These are phyloP conservation scores for Chascanopsetta lugubris DNA, from an alignment of 2,113 vertebrate species.

Conservation along the genomic window DNA sequence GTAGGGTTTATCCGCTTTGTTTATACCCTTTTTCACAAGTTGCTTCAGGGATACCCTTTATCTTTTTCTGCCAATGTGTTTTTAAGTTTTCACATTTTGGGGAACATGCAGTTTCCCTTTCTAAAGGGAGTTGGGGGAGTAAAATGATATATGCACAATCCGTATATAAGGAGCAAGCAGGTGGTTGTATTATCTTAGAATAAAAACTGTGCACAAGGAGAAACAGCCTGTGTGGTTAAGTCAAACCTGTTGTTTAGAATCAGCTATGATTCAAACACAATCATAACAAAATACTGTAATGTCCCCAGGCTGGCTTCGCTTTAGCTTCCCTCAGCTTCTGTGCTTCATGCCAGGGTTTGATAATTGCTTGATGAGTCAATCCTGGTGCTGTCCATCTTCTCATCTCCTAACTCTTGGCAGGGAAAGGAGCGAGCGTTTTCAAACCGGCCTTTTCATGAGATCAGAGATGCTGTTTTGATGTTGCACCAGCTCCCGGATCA, in stretches of 20 bases:
- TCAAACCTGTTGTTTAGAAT: not conserved
- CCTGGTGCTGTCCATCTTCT: not conserved
- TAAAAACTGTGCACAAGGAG: not conserved
- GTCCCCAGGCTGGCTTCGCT: not conserved
- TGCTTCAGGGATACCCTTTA: constrained; percentile 20
- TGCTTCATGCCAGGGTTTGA: not conserved
- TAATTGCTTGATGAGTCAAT: not conserved
- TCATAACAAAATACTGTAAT: not conserved
- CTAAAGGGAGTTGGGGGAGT: not conserved
- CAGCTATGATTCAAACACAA: not conserved
- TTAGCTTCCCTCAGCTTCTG: not conserved
- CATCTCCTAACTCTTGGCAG: not conserved
- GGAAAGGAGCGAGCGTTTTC: not conserved
- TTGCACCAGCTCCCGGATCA: not conserved
- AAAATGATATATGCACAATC: not conserved
- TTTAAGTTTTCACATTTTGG: not conserved
- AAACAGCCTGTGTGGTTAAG: not conserved
- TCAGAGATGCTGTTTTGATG: not conserved
- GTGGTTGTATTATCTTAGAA: constrained; percentile 1
- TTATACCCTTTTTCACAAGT: constrained; percentile 38
- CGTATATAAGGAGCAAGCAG: not conserved
- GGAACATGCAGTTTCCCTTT: not conserved
- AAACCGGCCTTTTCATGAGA: not conserved
- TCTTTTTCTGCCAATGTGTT: constrained; percentile 8
- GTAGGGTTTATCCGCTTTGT: constrained; percentile 56